phyloP scores from a whole-genome alignment of 2,797 vertebrate species.

The Brachymystax lenok region DNA sequence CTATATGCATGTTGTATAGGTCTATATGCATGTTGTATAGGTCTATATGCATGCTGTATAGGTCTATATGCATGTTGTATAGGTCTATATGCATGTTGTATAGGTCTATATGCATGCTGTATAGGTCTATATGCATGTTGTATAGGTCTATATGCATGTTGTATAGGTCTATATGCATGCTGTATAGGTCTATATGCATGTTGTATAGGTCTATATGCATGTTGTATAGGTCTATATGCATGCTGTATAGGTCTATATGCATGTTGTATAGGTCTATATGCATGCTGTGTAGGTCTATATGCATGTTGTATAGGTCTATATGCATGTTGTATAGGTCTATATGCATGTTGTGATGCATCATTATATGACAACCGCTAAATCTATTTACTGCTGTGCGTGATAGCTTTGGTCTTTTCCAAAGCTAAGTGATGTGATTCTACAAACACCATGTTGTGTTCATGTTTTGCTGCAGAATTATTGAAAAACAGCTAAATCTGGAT shows the following conservation, averaged over 20 bases:
- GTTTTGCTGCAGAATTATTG: not conserved
- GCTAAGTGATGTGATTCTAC: not conserved
- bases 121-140: not conserved
- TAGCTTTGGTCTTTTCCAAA: slow-evolving; percentile 1
- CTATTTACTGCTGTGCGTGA: not conserved
- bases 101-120: not conserved
- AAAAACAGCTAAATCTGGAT: slow-evolving; percentile 46
- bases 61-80: not conserved
- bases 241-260: not conserved
- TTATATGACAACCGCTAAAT: not conserved
- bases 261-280: not conserved
- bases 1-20: not conserved
- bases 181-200: not conserved
- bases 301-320: not conserved
- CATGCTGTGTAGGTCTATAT: not conserved
- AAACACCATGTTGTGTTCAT: not conserved
- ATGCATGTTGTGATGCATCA: not conserved
- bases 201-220: not conserved
- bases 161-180: not conserved
- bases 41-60: not conserved
- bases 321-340: not conserved
- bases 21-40: not conserved
- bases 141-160: not conserved
- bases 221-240: not conserved
- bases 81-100: not conserved